Conservation (phyloP, 2,888 invertebrate genomes). For the Heliconius aoede region DNA sequence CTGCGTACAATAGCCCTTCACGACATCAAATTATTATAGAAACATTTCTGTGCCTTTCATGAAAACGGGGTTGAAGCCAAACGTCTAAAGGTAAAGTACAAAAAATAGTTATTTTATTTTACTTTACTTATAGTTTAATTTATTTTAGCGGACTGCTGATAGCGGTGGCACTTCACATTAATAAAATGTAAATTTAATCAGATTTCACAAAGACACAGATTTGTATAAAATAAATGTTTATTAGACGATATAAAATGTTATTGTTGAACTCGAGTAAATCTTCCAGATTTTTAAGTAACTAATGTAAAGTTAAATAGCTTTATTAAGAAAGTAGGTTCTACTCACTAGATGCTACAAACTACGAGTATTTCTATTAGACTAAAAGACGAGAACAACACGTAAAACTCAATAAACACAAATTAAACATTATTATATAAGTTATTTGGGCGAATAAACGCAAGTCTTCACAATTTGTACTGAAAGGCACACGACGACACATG, state of each 20-base stretch:
- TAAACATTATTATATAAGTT: constrained; percentile 5
- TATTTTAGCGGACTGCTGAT: background rate
- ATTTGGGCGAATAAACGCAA: constrained; percentile 17
- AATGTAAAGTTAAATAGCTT: too few species aligned
- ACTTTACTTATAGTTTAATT: background rate
- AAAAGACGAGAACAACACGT: constrained; percentile 12
- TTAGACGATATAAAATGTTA: background rate
- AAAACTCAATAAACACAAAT: constrained; percentile 25
- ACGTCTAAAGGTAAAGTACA: background rate
- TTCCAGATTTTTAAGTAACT: too few species aligned
- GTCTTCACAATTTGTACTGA: constrained; percentile 34
- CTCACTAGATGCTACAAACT: background rate
- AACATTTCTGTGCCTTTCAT: background rate
- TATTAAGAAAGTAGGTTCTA: background rate
- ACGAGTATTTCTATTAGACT: constrained; percentile 1
- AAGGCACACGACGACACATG: too few species aligned
- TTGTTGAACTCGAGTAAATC: too few species aligned
- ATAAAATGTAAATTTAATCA: too few species aligned
- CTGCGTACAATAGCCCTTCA: background rate
- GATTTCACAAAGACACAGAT: background rate
- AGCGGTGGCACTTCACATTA: background rate
- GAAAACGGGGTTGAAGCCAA: background rate
- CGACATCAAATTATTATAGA: background rate
- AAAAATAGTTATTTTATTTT: too few species aligned
- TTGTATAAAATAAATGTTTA: background rate